Evolutionary conservation across 1,140 invertebrate genomes (phyloP).

Genomic region (Drosophila sp.): DNA sequence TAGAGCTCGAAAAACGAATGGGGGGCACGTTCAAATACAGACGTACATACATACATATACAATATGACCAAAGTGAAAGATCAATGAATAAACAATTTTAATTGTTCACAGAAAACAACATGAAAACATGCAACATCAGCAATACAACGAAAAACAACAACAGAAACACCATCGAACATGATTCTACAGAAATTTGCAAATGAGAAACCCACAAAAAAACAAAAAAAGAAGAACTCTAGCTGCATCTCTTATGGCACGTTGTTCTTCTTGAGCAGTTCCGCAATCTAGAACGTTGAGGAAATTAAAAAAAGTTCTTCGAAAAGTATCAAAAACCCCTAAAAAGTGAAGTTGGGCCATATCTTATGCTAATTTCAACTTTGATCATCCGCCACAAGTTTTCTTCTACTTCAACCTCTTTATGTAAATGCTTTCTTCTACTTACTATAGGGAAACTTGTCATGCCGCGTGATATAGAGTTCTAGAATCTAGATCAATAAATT

Average conservation of each 20-base stretch:
- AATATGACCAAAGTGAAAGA: slow-evolving; percentile 11
- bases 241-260: slow-evolving; percentile 7
- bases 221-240: background rate
- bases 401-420: no score
- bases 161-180: slow-evolving; percentile 5
- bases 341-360: no score
- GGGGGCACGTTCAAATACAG: slow-evolving; percentile 37
- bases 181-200: slow-evolving; percentile 16
- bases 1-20: background rate
- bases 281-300: slow-evolving; percentile 1
- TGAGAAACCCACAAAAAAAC: background rate
- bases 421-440: no score
- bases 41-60: background rate
- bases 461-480: no score
- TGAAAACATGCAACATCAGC: slow-evolving; percentile 14
- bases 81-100: slow-evolving; percentile 25
- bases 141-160: background rate
- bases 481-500: no score
- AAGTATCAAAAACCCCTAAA: background rate
- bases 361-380: no score
- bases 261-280: background rate
- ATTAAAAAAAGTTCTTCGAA: background rate
- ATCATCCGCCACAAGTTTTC: no score
- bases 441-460: no score
- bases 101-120: slow-evolving; percentile 12